Evolutionary conservation across 1,140 invertebrate species (phyloP).

Genomic region (Platyura marginata): DNA sequence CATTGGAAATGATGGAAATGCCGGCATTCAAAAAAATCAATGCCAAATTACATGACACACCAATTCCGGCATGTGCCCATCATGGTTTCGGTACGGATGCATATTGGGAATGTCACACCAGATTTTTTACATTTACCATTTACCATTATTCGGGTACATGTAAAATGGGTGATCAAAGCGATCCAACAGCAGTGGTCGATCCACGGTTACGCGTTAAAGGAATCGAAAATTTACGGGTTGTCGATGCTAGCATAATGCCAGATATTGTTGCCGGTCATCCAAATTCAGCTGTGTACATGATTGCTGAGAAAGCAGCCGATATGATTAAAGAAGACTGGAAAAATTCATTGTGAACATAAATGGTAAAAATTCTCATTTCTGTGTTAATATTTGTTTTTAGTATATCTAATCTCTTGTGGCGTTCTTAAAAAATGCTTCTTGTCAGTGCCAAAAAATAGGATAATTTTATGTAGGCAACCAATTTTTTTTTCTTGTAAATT

Average conservation of each 20-base stretch:
- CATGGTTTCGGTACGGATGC: slow-evolving; percentile 39
- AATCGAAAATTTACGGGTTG: slow-evolving; percentile 45
- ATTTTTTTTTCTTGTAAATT: no score
- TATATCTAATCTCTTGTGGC: no score
- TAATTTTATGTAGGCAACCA: no score
- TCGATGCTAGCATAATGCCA: slow-evolving; percentile 51
- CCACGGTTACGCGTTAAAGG: slow-evolving; percentile 47
- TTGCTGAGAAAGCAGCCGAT: slow-evolving; percentile 50
- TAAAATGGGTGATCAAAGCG: slow-evolving; percentile 59
- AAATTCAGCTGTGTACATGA: slow-evolving; percentile 45
- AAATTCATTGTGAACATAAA: slow-evolving; percentile 24
- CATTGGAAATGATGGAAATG: slow-evolving; percentile 35
- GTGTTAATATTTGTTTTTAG: no score
- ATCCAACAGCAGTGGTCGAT: slow-evolving; percentile 51
- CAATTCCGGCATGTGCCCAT: slow-evolving; percentile 41
- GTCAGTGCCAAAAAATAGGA: no score
- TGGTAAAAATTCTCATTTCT: no score
- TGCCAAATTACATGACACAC: slow-evolving; percentile 35
- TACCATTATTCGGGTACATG: slow-evolving; percentile 66
- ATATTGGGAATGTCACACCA: slow-evolving; percentile 55
- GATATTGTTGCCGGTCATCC: slow-evolving; percentile 40
- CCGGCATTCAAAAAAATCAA: slow-evolving; percentile 35
- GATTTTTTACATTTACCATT: slow-evolving; percentile 47
- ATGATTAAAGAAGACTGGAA: slow-evolving; percentile 33
- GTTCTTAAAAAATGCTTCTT: no score